Evolutionary conservation across 2,797 vertebrate genomes (phyloP), one percentile per base, ranked within the genome.

Genomic region (Clarias laeviceps): DNA sequence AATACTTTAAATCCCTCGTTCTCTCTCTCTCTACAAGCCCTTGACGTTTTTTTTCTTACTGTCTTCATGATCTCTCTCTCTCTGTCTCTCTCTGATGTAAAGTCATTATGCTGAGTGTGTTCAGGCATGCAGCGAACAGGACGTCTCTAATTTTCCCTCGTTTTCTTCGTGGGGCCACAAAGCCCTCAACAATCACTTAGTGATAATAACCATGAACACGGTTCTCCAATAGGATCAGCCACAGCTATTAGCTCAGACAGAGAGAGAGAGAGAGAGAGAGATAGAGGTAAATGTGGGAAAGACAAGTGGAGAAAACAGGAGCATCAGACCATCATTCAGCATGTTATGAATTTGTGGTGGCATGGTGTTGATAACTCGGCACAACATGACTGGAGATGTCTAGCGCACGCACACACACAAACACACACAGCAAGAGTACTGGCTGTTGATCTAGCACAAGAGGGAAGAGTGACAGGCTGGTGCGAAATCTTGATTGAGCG

Each of bases 301-400:
- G 73, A 37, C 66, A 87, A 80, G 65, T 69, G 66, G 57, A 85
- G 78, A 69, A 34, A 64, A 29, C 50, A 4, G 66, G 40, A 86
- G 65, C 76, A 80, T 89, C 88, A 92, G 92, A 91, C 92, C 91
- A 87, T 92, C 89, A 86, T 90, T 89, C 90, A 84, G 82, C 37
- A 89, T 93, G 93, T 94, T 91, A 91, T 89, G 94, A 94, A 95
- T 89, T 89, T 87, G 88, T 89, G 90, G 90, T 91, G 93, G 90
- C 92, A 90, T 88, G 88, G 88, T 57, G 88, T 91, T 93, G 93
- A 92, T 95, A 94, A 93, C 86, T 91, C 86, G 91, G 85, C 72
- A 88, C 85, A 87, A 68, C 18, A 83, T 88, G 90, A 93, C 90
- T 89, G 88, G 90, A 91, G 85, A 87, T 86, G 92, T 93, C 93